Conservation (phyloP, 2,113 vertebrate species). For the Serinus canaria region DNA sequence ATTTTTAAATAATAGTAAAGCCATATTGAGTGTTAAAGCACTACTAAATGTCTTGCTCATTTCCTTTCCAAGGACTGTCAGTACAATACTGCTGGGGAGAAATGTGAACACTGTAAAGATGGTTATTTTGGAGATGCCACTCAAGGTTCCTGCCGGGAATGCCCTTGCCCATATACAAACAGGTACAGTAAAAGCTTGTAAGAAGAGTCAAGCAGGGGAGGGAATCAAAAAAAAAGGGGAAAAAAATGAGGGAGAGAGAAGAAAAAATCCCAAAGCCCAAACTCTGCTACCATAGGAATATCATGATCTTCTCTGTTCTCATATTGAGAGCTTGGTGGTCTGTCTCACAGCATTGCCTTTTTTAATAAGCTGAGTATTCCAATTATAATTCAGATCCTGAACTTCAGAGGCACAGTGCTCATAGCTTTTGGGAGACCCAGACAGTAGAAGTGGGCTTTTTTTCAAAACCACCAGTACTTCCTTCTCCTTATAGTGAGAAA, state of each 20-base stretch:
- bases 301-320: not conserved
- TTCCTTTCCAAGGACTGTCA: conserved; percentile 81
- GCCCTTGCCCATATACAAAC: conserved; percentile 86
- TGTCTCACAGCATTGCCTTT: not conserved
- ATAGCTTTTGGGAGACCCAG: not conserved
- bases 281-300: not conserved
- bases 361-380: not conserved
- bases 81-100: conserved; percentile 85
- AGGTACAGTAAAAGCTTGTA: conserved; percentile 71
- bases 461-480: not conserved
- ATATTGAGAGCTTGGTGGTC: not conserved
- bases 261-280: not conserved
- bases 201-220: not conserved
- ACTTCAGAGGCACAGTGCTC: not conserved
- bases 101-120: conserved; percentile 87
- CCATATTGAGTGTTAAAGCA: not conserved
- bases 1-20: not conserved
- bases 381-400: not conserved
- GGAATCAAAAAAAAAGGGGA: not conserved
- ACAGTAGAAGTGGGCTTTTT: not conserved
- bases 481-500: not conserved
- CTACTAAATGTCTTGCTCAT: conserved; percentile 11
- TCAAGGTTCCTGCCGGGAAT: conserved; percentile 77
- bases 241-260: accelerated
- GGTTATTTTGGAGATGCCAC: conserved; percentile 83